phyloP scores from a whole-genome alignment of 92 coral and sea anemone genomes.

The Zoanthus gigantus region DNA sequence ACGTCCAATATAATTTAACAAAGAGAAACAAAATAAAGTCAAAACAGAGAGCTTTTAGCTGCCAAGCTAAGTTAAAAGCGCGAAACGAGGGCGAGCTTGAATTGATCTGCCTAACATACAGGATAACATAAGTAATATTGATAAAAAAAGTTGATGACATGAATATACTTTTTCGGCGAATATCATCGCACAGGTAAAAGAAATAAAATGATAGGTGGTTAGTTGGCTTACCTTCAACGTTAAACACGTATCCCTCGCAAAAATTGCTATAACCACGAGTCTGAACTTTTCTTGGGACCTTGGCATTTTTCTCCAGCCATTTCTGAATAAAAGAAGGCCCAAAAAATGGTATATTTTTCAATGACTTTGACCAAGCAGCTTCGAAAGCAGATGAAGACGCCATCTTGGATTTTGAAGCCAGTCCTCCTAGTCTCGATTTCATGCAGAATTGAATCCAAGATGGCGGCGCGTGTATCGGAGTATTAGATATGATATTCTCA shows the following conservation, averaged over 20 bases:
- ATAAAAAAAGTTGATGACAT: slow-evolving; percentile 2
- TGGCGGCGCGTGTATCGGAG: slow-evolving; percentile 40
- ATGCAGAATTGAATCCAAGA: slow-evolving; percentile 36
- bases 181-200: slow-evolving; percentile 13
- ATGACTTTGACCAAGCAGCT: slow-evolving; percentile 30
- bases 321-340: slow-evolving; percentile 25
- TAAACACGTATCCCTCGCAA: slow-evolving; percentile 15
- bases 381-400: slow-evolving; percentile 28
- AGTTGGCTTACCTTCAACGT: slow-evolving; percentile 27
- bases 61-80: slow-evolving; percentile 30
- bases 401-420: slow-evolving; percentile 24
- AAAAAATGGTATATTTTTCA: slow-evolving; percentile 24
- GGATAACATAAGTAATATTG: slow-evolving; percentile 12
- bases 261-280: slow-evolving; percentile 27
- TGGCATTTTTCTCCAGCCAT: slow-evolving; percentile 31
- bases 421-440: slow-evolving; percentile 31
- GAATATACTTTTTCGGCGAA: slow-evolving; percentile 15
- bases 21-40: slow-evolving; percentile 25
- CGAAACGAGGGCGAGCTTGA: neutral
- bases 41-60: slow-evolving; percentile 21
- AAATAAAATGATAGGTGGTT: slow-evolving; percentile 20
- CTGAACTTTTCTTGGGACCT: slow-evolving; percentile 26
- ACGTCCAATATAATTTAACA: slow-evolving; percentile 19
- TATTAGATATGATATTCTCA: neutral
- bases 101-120: slow-evolving; percentile 1